These are phyloP conservation scores for Myotis brandtii DNA, from an alignment of 2,113 vertebrate genomes.

Conservation along the genomic window DNA sequence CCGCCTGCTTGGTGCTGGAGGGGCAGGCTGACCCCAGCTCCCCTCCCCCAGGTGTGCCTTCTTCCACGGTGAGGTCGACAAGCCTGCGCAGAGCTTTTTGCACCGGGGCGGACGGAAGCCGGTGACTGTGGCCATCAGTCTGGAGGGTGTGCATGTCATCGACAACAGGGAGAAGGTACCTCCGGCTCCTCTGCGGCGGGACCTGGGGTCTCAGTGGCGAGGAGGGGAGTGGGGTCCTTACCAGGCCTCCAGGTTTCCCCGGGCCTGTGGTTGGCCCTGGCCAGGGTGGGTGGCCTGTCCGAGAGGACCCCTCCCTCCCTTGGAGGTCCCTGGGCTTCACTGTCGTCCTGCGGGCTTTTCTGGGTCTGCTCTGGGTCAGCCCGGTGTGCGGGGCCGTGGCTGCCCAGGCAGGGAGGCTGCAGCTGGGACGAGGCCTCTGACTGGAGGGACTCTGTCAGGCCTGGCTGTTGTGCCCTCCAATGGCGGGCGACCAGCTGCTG, in stretches of 20 bases:
- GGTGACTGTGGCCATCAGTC: slow-evolving; percentile 91
- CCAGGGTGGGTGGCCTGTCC: background rate
- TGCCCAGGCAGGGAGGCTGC: accelerated
- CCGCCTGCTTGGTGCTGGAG: background rate
- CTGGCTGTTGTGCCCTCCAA: background rate
- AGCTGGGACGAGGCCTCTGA: too few relatives aligned
- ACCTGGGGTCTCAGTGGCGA: background rate
- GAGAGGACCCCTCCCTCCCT: background rate
- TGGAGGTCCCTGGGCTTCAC: background rate
- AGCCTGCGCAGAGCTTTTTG: slow-evolving; percentile 90
- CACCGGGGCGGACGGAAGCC: slow-evolving; percentile 90
- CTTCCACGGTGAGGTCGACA: slow-evolving; percentile 93
- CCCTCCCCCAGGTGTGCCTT: slow-evolving; percentile 89
- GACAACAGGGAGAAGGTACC: slow-evolving; percentile 93
- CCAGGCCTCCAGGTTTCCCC: background rate
- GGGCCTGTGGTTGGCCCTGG: background rate
- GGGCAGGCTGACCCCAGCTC: background rate
- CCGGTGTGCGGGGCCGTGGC: accelerated
- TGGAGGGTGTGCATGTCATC: slow-evolving; percentile 94
- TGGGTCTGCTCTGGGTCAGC: background rate
- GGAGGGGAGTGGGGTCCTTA: background rate
- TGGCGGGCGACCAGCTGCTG: background rate
- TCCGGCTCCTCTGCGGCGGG: accelerated
- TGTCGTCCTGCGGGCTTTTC: too few relatives aligned
- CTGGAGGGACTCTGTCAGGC: background rate